Percentiles rank a stretch among this genome's conserved stretches.
Conservation (phyloP, 2,113 vertebrate genomes). For the Patagioenas fasciata region DNA sequence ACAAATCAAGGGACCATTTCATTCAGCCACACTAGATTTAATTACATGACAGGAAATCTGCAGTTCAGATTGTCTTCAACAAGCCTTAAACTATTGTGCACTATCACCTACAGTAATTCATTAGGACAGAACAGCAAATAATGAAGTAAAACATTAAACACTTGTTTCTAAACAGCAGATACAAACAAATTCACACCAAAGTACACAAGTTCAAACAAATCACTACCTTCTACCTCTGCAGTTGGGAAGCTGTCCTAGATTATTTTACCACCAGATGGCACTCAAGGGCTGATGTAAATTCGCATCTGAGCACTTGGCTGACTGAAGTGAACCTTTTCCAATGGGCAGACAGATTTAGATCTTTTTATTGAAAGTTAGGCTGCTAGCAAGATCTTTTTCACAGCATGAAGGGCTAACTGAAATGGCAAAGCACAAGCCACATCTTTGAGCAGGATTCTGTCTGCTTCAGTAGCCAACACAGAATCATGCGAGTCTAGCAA, state of each 20-base stretch:
- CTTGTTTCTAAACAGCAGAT: not conserved
- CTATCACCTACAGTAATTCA: not conserved
- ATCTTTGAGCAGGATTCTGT: rapidly evolving
- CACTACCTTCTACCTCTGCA: not conserved
- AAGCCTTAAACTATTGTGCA: not conserved
- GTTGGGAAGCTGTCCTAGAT: too few species aligned
- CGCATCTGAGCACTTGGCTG: rapidly evolving
- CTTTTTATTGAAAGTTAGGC: rapidly evolving
- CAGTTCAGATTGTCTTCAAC: not conserved
- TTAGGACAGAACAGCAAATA: not conserved
- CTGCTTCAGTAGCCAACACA: not conserved
- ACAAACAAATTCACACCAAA: not conserved
- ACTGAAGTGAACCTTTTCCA: not conserved
- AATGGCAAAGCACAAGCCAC: not conserved
- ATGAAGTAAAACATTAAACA: not conserved
- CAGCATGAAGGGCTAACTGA: not conserved
- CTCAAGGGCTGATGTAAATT: rapidly evolving
- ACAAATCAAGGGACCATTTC: not conserved
- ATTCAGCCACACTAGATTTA: not conserved
- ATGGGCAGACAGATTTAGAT: rapidly evolving
- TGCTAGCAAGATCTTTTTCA: not conserved
- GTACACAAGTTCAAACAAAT: rapidly evolving
- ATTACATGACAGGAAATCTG: not conserved
- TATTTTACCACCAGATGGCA: slow-evolving; percentile 16
- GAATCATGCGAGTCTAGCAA: not conserved